Base-by-base conservation (phyloP, 2,797 vertebrate species). In the Gadopsis bispinosus region DNA sequence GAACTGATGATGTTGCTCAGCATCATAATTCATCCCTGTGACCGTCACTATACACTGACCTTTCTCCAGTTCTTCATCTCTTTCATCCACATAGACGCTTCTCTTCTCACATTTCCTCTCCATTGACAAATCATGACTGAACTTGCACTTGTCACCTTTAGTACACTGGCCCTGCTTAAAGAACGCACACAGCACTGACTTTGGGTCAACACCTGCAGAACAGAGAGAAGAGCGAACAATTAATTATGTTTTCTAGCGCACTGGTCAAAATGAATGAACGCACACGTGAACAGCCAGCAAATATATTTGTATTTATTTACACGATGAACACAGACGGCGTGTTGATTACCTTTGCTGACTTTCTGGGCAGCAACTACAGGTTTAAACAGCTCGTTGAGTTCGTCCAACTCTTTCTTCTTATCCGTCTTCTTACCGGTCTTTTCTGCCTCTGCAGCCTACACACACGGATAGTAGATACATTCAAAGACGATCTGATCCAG, bases 141-240 rank as follows among this genome's bases (percentile, higher is more conserved):
- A 99, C 89, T 99, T 99, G 93, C 98, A 99, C 84, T 98, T 99
- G 88, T 99, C 98, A 12, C 98, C 98, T 91, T 99, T 99, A 48
- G 97, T 98, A 74, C 98, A 99, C 37, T 99, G 98, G 5, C 98
- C 98, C 96, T 99, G 98, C 93, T 99, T 99, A 83, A 96, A 99
- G 94, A 99, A 99, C 3, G 98, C 98, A 90, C 98, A 99, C 35
- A 99, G 96, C 79, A 99, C 98, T 0, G 98, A 99, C 86, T 99
- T 99, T 4, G 98, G 98, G 90, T 99, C 98, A 48, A 97, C 98
- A 67, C 98, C 98, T 99, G 81, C 31, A 62, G 64, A 41, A 4
- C 69, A 53, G n/a, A 63, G 0, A 66, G 53, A 33, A 16, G 14
- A 58, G 12, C 1, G 1, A 71, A 8, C 0, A 0, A 45, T 56